Evolutionary conservation across 1,140 invertebrate species (phyloP).

Genomic region (Maniola jurtina): DNA sequence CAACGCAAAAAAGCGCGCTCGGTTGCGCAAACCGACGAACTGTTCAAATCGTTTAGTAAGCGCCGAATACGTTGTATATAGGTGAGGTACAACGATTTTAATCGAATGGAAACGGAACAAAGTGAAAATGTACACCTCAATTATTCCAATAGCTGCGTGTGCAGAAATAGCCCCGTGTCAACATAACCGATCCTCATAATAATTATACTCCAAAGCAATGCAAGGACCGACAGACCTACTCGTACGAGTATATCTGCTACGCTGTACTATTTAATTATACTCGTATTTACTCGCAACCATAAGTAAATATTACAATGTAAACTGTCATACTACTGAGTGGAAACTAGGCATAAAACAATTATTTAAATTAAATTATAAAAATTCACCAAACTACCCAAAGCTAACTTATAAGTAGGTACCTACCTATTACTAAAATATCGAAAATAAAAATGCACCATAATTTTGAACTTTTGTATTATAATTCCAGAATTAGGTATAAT

Average conservation of each 20-base stretch:
- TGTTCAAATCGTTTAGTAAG: slow-evolving; percentile 77
- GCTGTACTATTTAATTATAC: no score
- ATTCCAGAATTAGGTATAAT: no score
- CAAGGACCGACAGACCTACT: background rate
- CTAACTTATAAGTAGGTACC: no score
- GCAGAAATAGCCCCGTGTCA: slow-evolving; percentile 68
- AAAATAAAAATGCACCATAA: no score
- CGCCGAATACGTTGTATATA: slow-evolving; percentile 74
- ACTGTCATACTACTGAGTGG: no score
- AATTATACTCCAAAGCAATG: slow-evolving; percentile 5
- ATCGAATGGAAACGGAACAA: slow-evolving; percentile 78
- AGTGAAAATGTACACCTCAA: slow-evolving; percentile 78
- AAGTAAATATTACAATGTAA: no score
- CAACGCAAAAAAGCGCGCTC: slow-evolving; percentile 56
- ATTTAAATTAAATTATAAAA: no score
- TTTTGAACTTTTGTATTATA: no score
- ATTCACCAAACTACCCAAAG: no score
- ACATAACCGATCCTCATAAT: slow-evolving; percentile 44
- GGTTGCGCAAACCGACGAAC: slow-evolving; percentile 64
- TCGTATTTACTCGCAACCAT: no score
- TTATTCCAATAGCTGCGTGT: slow-evolving; percentile 69
- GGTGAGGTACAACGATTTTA: slow-evolving; percentile 75
- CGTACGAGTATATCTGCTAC: background rate
- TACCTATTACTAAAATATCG: no score
- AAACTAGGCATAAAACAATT: no score